These are phyloP conservation scores for Microchirus variegatus DNA, from an alignment of 2,797 vertebrate species.

Conservation along the genomic window DNA sequence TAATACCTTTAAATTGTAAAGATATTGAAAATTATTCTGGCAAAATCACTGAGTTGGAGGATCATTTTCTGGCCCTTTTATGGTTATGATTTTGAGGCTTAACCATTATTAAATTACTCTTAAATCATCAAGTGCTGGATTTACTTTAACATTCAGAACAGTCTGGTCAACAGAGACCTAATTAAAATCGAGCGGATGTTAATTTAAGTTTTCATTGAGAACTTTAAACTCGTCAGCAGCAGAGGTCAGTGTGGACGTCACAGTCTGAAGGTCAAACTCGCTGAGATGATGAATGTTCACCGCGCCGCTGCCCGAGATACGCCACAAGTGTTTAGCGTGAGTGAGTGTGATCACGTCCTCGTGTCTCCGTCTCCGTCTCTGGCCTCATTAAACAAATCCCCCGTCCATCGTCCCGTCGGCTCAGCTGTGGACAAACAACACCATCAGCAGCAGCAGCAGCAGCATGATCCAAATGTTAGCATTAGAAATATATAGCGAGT, in stretches of 20 bases:
- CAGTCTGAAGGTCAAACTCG: conserved; percentile 11
- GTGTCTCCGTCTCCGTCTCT: neutral
- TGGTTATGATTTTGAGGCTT: too few species aligned
- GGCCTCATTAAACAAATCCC: conserved; percentile 66
- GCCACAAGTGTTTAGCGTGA: conserved; percentile 59
- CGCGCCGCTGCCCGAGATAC: conserved; percentile 45
- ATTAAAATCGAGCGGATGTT: too few species aligned
- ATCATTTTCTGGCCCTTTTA: too few species aligned
- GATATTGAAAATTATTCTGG: too few species aligned
- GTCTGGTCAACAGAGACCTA: too few species aligned
- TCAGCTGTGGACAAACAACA: conserved; percentile 61
- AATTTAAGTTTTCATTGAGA: neutral
- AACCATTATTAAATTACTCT: too few species aligned
- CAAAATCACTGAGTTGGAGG: too few species aligned
- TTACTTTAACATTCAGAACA: too few species aligned
- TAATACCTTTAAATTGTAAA: too few species aligned
- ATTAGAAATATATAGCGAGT: too few species aligned
- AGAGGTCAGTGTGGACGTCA: neutral
- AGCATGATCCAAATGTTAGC: neutral
- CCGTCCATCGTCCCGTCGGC: conserved; percentile 56
- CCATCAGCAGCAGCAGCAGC: conserved; percentile 5
- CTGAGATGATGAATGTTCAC: conserved; percentile 34
- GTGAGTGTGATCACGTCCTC: conserved; percentile 47
- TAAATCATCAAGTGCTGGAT: too few species aligned
- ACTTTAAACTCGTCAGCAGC: neutral